Evolutionary conservation across 2,888 invertebrate genomes (phyloP).

Genomic region (Parelbella ahira): DNA sequence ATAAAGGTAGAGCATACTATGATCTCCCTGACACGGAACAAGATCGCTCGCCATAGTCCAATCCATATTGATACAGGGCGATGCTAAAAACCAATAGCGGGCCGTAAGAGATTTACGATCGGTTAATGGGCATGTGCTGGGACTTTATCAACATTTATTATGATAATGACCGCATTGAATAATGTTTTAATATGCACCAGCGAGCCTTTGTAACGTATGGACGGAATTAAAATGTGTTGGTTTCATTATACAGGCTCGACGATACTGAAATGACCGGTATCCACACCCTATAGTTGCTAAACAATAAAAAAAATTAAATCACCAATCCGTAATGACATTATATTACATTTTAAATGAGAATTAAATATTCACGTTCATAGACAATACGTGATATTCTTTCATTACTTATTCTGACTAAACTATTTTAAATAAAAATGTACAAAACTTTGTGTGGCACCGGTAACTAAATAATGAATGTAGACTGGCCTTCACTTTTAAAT

Average conservation of each 20-base stretch:
- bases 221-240: slow-evolving; percentile 15
- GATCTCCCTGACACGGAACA: slow-evolving; percentile 24
- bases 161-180: slow-evolving; percentile 63
- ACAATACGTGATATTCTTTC: too few relatives aligned
- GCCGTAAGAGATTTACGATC: slow-evolving; percentile 60
- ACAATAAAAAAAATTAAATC: too few relatives aligned
- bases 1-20: slow-evolving; percentile 38
- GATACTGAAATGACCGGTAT: background rate
- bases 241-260: background rate
- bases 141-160: slow-evolving; percentile 78
- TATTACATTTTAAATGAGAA: too few relatives aligned
- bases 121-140: slow-evolving; percentile 67
- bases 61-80: slow-evolving; percentile 63
- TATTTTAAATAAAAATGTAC: too few relatives aligned
- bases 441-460: too few relatives aligned
- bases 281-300: background rate
- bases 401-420: too few relatives aligned
- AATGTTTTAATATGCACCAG: slow-evolving; percentile 62
- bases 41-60: slow-evolving; percentile 51
- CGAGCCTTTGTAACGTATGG: slow-evolving; percentile 15
- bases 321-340: too few relatives aligned
- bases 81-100: slow-evolving; percentile 69
- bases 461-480: too few relatives aligned
- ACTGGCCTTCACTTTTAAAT: too few relatives aligned
- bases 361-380: background rate